A percentile compares a stretch with the other conserved stretches of the same genome.
phyloP scores from a whole-genome alignment of 1,140 invertebrate genomes.

The Protaetia brevitarsis region DNA sequence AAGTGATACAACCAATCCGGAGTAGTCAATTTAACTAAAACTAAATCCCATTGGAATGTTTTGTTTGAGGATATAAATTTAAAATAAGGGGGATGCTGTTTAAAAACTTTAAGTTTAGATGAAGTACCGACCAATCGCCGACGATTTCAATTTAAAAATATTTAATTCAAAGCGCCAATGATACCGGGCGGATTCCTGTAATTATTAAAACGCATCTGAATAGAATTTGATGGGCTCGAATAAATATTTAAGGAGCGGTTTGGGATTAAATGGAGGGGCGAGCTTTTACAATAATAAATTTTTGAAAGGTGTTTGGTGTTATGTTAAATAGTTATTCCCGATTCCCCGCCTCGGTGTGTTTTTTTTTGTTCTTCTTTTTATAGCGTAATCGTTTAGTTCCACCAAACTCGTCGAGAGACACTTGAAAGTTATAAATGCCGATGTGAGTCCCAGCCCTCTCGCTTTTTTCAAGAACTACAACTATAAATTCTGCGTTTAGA shows the following conservation, averaged over 20 bases:
- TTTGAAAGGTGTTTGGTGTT: background rate
- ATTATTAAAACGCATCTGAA: too few relatives aligned
- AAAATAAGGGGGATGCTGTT: too few relatives aligned
- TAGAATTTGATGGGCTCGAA: background rate
- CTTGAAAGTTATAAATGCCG: background rate
- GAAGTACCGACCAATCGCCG: too few relatives aligned
- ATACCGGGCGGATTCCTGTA: too few relatives aligned
- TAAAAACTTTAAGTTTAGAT: too few relatives aligned
- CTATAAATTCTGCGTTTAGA: slow-evolving; percentile 12
- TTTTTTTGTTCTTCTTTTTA: background rate
- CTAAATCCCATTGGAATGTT: too few relatives aligned
- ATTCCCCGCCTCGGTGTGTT: slow-evolving; percentile 4
- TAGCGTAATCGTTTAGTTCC: background rate
- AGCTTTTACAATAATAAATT: slow-evolving; percentile 12
- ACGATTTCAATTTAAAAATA: too few relatives aligned
- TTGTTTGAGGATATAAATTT: too few relatives aligned
- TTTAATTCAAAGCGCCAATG: too few relatives aligned
- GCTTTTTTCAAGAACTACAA: background rate
- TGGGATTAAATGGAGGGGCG: background rate
- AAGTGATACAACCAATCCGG: too few relatives aligned
- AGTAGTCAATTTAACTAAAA: too few relatives aligned
- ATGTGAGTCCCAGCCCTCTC: background rate
- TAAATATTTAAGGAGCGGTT: background rate
- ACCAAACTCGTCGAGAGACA: background rate
- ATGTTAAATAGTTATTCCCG: slow-evolving; percentile 2